Evolutionary conservation across 2,888 invertebrate species (phyloP).

Genomic region (Ernsta delagoae): DNA sequence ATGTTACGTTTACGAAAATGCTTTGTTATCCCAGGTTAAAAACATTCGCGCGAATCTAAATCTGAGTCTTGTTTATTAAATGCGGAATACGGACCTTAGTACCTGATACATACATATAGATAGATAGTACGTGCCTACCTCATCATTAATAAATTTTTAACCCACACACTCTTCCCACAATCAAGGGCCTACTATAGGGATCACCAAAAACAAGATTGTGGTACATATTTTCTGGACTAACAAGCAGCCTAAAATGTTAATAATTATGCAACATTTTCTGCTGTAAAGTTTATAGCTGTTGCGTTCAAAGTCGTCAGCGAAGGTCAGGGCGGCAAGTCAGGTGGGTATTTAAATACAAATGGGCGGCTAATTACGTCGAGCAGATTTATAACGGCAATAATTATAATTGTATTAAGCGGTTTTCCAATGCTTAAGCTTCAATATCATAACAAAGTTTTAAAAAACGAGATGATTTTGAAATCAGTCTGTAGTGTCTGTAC

Average conservation of each 20-base stretch:
- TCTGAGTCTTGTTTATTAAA: too few relatives aligned
- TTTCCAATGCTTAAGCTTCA: constrained; percentile 5
- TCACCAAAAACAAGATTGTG: background rate
- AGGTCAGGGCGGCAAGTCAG: constrained; percentile 28
- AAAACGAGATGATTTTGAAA: background rate
- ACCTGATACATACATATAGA: too few relatives aligned
- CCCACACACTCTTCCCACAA: too few relatives aligned
- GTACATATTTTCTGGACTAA: background rate
- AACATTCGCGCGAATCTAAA: too few relatives aligned
- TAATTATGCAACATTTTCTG: background rate
- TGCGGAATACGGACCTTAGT: too few relatives aligned
- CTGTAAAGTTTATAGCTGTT: constrained; percentile 25
- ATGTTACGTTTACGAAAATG: too few relatives aligned
- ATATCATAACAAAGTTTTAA: constrained; percentile 1
- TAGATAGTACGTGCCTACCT: too few relatives aligned
- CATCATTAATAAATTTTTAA: too few relatives aligned
- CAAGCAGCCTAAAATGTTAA: background rate
- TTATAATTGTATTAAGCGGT: constrained; percentile 32
- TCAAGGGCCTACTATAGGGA: background rate
- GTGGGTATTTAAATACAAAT: constrained; percentile 36
- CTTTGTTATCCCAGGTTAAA: too few relatives aligned
- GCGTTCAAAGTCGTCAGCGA: constrained; percentile 60
- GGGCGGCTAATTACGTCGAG: constrained; percentile 33
- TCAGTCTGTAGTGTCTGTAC: too few relatives aligned
- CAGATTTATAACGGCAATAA: constrained; percentile 34